Percentiles rank a stretch among this genome's conserved stretches.
phyloP scores from a whole-genome alignment of 2,888 invertebrate genomes.

The Stenodera caucasica region DNA sequence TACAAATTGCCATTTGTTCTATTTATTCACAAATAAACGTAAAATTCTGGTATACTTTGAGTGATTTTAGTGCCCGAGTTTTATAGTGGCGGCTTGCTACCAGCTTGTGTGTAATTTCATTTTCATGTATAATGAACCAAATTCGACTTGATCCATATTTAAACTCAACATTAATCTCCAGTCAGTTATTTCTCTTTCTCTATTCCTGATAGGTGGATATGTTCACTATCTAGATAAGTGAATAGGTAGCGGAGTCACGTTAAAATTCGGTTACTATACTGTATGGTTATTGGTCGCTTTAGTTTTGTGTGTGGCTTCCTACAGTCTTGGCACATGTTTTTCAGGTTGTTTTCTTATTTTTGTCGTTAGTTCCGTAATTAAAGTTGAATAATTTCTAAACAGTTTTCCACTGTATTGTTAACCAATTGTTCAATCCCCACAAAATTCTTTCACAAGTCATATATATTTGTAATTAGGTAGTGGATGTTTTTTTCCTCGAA shows the following conservation, averaged over 20 bases:
- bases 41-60: conserved; percentile 31
- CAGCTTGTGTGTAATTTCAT: conserved; percentile 37
- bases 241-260: no score
- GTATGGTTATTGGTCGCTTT: neutral
- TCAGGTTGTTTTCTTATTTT: conserved; percentile 14
- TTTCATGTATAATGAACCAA: neutral
- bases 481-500: neutral
- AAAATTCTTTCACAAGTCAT: no score
- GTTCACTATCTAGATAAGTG: no score
- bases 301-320: neutral
- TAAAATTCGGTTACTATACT: neutral
- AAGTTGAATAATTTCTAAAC: no score
- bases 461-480: neutral
- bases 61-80: conserved; percentile 36
- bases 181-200: no score
- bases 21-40: conserved; percentile 32
- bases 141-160: no score
- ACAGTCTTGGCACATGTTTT: conserved; percentile 20
- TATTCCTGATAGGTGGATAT: no score
- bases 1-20: conserved; percentile 19
- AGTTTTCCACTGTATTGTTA: neutral
- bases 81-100: conserved; percentile 47
- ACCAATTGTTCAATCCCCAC: neutral
- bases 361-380: neutral
- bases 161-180: no score